These are phyloP conservation scores for Drosophila carrolli DNA, from an alignment of 1,140 invertebrate species.

Conservation along the genomic window DNA sequence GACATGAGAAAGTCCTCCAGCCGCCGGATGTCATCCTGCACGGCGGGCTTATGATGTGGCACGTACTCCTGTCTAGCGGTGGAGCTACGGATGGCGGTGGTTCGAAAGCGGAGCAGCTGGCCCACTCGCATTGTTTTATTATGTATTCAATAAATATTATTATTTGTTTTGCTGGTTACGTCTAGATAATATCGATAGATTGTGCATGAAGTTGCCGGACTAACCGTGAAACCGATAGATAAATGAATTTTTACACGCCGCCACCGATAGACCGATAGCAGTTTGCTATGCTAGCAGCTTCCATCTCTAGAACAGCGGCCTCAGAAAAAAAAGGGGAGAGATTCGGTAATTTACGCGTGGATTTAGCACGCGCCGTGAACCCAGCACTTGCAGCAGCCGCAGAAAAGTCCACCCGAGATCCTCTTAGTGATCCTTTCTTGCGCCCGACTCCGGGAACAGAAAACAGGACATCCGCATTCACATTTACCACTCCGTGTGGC, in stretches of 20 bases:
- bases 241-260: conserved; percentile 14
- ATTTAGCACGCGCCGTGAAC: conserved; percentile 5
- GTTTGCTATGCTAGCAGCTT: conserved; percentile 9
- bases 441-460: background rate
- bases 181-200: conserved; percentile 2
- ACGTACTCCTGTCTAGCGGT: conserved; percentile 86
- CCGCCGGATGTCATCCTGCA: conserved; percentile 87
- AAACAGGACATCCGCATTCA: conserved; percentile 26
- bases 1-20: conserved; percentile 88
- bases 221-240: no score
- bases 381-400: conserved; percentile 1
- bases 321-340: conserved; percentile 26
- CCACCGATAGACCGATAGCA: conserved; percentile 41
- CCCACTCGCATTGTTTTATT: conserved; percentile 54
- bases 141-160: background rate
- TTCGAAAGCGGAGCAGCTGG: conserved; percentile 47
- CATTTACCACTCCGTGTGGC: conserved; percentile 55
- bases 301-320: conserved; percentile 38
- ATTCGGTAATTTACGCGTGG: conserved; percentile 34
- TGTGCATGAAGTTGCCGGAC: background rate
- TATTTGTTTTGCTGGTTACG: conserved; percentile 20
- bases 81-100: conserved; percentile 9
- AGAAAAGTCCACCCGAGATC: background rate
- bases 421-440: conserved; percentile 10
- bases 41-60: conserved; percentile 89